Conservation (phyloP, 2,797 vertebrate genomes). For the Morus bassanus region DNA sequence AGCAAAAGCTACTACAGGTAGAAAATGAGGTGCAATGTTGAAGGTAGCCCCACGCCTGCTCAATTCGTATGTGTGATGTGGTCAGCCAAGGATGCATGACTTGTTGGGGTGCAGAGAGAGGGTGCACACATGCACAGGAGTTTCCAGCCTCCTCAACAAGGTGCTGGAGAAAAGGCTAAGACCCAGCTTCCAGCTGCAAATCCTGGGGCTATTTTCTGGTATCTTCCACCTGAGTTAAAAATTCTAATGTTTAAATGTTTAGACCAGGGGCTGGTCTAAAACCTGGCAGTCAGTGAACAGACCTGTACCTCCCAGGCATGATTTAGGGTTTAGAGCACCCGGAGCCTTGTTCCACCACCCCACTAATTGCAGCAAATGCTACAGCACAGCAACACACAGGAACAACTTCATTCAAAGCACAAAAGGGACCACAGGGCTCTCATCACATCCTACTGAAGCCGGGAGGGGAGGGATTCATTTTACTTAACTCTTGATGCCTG, state of each 20-base stretch:
- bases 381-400: background rate
- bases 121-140: background rate
- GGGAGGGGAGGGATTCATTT: background rate
- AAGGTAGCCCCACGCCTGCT: background rate
- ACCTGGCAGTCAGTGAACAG: background rate
- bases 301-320: background rate
- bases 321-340: background rate
- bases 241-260: no score
- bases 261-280: background rate
- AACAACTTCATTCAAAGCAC: background rate
- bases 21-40: background rate
- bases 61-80: fast-evolving
- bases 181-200: background rate
- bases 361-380: background rate
- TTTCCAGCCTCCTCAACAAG: background rate
- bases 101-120: background rate
- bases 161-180: background rate
- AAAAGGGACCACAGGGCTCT: background rate
- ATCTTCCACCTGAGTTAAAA: background rate
- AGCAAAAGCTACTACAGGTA: background rate
- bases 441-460: background rate
- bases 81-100: background rate
- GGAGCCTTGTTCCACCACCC: background rate
- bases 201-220: background rate
- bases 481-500: background rate